Base-by-base conservation (phyloP, 2,888 invertebrate species). In the Desoria tigrina region DNA sequence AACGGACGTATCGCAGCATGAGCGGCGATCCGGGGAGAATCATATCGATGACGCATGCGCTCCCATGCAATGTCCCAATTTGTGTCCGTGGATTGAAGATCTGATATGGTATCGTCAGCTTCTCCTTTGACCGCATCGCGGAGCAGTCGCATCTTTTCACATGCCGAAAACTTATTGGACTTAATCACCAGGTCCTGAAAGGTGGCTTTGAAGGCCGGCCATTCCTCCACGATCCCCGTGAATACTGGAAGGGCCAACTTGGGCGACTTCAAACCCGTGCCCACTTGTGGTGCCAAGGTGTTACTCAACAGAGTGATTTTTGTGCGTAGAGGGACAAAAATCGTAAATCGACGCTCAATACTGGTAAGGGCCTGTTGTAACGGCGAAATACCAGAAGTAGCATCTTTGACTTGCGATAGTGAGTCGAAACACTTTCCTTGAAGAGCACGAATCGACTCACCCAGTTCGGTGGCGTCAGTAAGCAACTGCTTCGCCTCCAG, bases 61-160 rank as follows among this genome's bases (percentile, higher is more conserved):
- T 45, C 26, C 66, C 66, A 66, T 2, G 66, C 66, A 54, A 66
- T 59, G 1, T 11, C 14, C 59, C 58, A 66, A 23, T 63, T 66
- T 2, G 2, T 28, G 21, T 58, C 59, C 27, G 37, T 62, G 7
- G 57, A n/a, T 9, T 37, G 7, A 24, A 66, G 50, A 59, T 66
- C 66, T 21, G 21, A 32, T 1, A 66, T 21, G 26, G 18, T 58
- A 18, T 58, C 62, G 2, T 26, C 14, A 11, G 66, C 66, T 2
- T n/a, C 26, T 4, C 42, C 55, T 16, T 45, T 7, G 3, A 66
- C 11, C 2, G 62, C 53, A 9, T 66, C 66, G 3, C 18, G 26
- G 16, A 66, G 45, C 21, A 66, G 27, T 18, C 66, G 42, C 7
- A 63, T 16, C 23, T 66, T 66, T 23, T 63, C 62, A 23, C 27